Percentiles rank a stretch among this genome's conserved stretches.
Conservation (phyloP, 1,140 invertebrate species). For the Drosophila biarmipes region DNA sequence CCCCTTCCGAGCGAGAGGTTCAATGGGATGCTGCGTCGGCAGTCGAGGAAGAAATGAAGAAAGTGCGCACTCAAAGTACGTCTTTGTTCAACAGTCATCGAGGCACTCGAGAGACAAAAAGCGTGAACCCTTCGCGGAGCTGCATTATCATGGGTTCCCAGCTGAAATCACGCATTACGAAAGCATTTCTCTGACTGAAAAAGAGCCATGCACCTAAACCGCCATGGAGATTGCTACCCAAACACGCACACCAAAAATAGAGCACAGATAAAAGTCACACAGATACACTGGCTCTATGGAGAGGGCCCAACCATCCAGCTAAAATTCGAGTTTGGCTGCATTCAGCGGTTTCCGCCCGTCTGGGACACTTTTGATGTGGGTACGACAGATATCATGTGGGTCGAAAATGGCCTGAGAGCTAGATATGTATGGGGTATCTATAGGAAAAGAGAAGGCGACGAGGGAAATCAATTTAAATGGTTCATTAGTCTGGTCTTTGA, state of each 20-base stretch:
- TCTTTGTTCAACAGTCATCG: conserved; percentile 15
- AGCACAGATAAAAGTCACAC: conserved; percentile 34
- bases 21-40: conserved; percentile 34
- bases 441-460: conserved; percentile 25
- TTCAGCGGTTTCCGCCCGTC: conserved; percentile 32
- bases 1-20: conserved; percentile 13
- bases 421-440: conserved; percentile 5
- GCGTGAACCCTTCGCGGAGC: conserved; percentile 49
- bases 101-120: conserved; percentile 51
- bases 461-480: conserved; percentile 38
- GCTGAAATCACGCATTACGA: conserved; percentile 56
- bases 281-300: not conserved
- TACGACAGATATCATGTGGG: conserved; percentile 51
- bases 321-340: conserved; percentile 26
- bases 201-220: conserved; percentile 20
- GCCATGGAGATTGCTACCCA: conserved; percentile 58
- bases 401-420: conserved; percentile 21
- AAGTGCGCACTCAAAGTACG: conserved; percentile 57
- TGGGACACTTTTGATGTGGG: conserved; percentile 45
- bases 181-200: conserved; percentile 32
- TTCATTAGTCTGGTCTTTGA: conserved; percentile 19
- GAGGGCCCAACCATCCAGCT: conserved; percentile 9
- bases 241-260: conserved; percentile 53
- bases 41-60: conserved; percentile 43
- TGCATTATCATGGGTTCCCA: conserved; percentile 62